Conservation (phyloP, 2,888 invertebrate species). For the Sussaba pulchella region DNA sequence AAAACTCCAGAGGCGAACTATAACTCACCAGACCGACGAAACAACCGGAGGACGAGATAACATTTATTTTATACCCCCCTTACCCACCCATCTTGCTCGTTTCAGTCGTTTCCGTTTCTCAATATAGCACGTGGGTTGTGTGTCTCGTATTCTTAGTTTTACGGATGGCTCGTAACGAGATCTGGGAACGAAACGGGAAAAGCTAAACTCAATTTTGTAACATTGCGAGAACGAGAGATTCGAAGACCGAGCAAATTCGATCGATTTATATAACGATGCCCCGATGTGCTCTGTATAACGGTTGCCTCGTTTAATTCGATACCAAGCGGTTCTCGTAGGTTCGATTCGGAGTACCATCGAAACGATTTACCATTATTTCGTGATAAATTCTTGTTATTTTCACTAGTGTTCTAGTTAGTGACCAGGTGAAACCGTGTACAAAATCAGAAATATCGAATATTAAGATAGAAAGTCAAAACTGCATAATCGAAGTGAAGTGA, state of each 20-base stretch:
- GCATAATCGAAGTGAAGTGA: background rate
- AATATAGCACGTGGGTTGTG: background rate
- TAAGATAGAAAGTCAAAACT: background rate
- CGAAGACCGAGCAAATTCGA: slow-evolving; percentile 45
- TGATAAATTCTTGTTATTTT: background rate
- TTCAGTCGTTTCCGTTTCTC: slow-evolving; percentile 22
- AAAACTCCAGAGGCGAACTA: slow-evolving; percentile 44
- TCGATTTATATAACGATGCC: slow-evolving; percentile 52
- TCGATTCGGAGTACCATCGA: slow-evolving; percentile 7
- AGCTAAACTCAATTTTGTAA: slow-evolving; percentile 33
- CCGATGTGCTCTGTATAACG: slow-evolving; percentile 15
- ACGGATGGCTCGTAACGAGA: slow-evolving; percentile 20
- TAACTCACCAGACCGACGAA: slow-evolving; percentile 42
- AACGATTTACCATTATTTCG: slow-evolving; percentile 12
- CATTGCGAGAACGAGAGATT: slow-evolving; percentile 19
- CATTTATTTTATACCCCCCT: slow-evolving; percentile 49
- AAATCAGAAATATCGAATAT: background rate
- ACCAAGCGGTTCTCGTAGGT: slow-evolving; percentile 17
- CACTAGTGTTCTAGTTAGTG: background rate
- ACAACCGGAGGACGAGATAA: slow-evolving; percentile 46
- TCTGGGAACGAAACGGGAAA: slow-evolving; percentile 11
- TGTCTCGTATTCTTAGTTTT: slow-evolving; percentile 41
- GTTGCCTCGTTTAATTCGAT: slow-evolving; percentile 38
- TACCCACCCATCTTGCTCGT: slow-evolving; percentile 7
- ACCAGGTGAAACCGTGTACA: background rate